Percentiles rank a stretch among this genome's conserved stretches.
These are phyloP conservation scores for Corapipo altera DNA, from an alignment of 2,113 vertebrate genomes.

Conservation along the genomic window DNA sequence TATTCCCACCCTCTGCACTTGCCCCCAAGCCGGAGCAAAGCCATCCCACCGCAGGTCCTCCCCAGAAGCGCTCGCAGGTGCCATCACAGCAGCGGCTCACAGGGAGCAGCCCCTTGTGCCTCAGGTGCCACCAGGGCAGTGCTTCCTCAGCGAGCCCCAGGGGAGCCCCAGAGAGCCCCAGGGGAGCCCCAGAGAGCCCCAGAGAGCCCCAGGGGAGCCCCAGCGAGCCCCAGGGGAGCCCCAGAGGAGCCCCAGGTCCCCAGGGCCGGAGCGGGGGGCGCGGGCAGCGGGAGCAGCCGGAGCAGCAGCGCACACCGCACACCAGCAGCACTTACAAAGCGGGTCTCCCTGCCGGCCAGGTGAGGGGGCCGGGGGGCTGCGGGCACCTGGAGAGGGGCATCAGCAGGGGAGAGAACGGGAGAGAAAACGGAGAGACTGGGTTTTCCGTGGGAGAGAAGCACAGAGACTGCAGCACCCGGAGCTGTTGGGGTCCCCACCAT, in stretches of 20 bases:
- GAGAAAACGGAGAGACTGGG: constrained; percentile 15
- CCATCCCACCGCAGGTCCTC: neutral
- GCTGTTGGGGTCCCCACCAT: rapidly evolving
- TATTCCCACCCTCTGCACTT: neutral
- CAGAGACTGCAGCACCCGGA: neutral
- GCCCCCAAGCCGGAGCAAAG: constrained; percentile 11
- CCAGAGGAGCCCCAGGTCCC: neutral
- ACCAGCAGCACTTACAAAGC: constrained; percentile 84
- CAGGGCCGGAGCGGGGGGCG: neutral
- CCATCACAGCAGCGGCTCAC: neutral
- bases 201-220: too few relatives aligned
- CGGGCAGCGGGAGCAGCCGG: neutral
- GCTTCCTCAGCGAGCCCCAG: neutral
- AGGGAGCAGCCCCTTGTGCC: neutral
- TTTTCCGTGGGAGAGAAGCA: neutral
- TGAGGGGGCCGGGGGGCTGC: constrained; percentile 35
- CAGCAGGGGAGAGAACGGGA: neutral
- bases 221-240: neutral
- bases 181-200: neutral
- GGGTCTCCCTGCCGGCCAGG: constrained; percentile 79
- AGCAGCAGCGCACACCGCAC: constrained; percentile 54
- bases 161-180: neutral
- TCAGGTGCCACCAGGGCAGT: rapidly evolving
- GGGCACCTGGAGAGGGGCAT: constrained; percentile 65
- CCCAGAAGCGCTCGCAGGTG: neutral